Evolutionary conservation across 2,888 invertebrate species (phyloP), one percentile per base, ranked within the genome.

Genomic region (Chloromyia formosa): DNA sequence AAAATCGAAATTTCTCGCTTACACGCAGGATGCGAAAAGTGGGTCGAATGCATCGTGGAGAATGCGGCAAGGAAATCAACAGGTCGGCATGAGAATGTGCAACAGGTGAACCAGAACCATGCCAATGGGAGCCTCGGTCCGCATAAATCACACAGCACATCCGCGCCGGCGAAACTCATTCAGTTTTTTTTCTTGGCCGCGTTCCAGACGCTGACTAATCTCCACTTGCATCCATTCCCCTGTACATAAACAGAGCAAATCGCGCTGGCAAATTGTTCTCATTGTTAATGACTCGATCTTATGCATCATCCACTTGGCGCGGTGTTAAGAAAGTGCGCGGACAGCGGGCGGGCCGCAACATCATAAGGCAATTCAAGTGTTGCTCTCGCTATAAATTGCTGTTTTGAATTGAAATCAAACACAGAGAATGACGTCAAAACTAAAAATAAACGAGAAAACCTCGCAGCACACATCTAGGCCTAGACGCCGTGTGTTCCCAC

Each of bases 381-480:
- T 35, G 27, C 27, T 35, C 27, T 71, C 23, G 40, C 71, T 16
- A 40, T 56, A 40, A 58, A 45, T 23, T 61, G 40, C 35, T 58
- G 58, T 60, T 61, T 54, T 60, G 23, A 73, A 71, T 73, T 61
- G 73, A 61, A 61, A 40, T 61, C 73, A 2, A 60, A 60, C 27
- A 7, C 27, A 23, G 73, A n/a, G 22, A 10, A 75, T 76, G 76
- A 76, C 76, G 75, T 76, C 75, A 76, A 76, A 75, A 76, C 76
- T 76, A 76, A 75, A 76, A 76, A 76, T 76, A 76, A 76, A 76
- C 66, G 66, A 45, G 61, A 66, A 66, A 45, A 56, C 22, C 12
- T 22, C 45, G 12, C n/a, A 4, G 16, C 66, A 49, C 66, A 49
- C 20, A 49, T 66, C 49, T 49, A 1, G 12, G 45, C 27, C 22